phyloP scores from a whole-genome alignment of 2,797 vertebrate species.

The Malacoraja senta region DNA sequence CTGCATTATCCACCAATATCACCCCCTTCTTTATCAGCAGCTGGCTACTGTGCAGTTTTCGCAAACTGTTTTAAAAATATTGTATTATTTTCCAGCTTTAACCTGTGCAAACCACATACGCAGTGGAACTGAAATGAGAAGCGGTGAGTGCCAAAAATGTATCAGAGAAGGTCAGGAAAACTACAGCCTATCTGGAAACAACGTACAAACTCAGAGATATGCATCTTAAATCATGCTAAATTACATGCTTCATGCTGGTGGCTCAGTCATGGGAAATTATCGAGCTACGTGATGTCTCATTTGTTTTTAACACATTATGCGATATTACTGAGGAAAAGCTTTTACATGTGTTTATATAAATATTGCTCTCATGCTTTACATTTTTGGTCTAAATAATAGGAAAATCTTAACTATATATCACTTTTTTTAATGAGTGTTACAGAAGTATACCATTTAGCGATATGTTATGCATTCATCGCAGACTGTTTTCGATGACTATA shows the following conservation, averaged over 20 bases:
- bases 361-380: constrained; percentile 66
- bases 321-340: constrained; percentile 63
- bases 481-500: constrained; percentile 79
- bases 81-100: constrained; percentile 13
- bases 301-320: constrained; percentile 76
- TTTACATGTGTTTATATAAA: constrained; percentile 59
- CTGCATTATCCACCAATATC: not conserved
- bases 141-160: constrained; percentile 20
- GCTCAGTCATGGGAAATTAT: constrained; percentile 73
- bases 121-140: constrained; percentile 28
- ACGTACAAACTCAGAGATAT: constrained; percentile 59
- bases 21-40: not conserved
- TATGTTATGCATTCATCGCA: constrained; percentile 62
- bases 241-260: constrained; percentile 66
- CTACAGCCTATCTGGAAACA: constrained; percentile 51
- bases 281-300: constrained; percentile 69
- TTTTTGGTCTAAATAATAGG: constrained; percentile 65
- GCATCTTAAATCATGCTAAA: constrained; percentile 68
- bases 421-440: constrained; percentile 53
- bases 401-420: constrained; percentile 51
- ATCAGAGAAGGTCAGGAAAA: constrained; percentile 39
- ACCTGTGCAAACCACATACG: constrained; percentile 9
- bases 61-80: not conserved
- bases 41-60: not conserved
- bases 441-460: constrained; percentile 55